A percentile compares a stretch with the other conserved stretches of the same genome.
These are phyloP conservation scores for Xiphias gladius DNA, from an alignment of 2,113 vertebrate species.

Conservation along the genomic window DNA sequence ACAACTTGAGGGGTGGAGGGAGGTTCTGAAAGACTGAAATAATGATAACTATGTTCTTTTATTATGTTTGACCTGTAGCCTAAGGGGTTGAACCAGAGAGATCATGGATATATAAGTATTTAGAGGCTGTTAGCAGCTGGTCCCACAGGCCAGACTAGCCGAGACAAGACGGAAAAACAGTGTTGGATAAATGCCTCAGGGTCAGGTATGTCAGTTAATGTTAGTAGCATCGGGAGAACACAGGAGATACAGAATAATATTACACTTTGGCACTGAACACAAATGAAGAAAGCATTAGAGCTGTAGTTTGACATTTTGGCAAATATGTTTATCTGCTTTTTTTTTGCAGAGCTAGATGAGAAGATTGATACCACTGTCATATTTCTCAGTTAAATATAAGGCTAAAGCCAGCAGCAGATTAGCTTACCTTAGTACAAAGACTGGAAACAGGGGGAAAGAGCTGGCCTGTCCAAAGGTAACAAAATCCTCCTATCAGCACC, in stretches of 20 bases:
- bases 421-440: not conserved
- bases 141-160: constrained; percentile 51
- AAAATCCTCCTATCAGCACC: not conserved
- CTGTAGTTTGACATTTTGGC: not conserved
- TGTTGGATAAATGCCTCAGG: constrained; percentile 18
- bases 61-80: constrained; percentile 21
- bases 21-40: constrained; percentile 12
- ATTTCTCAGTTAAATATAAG: not conserved
- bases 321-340: not conserved
- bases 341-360: not conserved
- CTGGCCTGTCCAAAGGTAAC: not conserved
- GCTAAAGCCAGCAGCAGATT: not conserved
- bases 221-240: not conserved
- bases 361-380: not conserved
- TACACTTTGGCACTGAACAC: not conserved
- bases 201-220: constrained; percentile 29
- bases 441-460: not conserved
- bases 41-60: constrained; percentile 47
- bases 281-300: not conserved
- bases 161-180: constrained; percentile 32
- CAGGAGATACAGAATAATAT: not conserved
- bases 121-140: constrained; percentile 26
- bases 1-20: constrained; percentile 18
- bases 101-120: constrained; percentile 15
- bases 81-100: constrained; percentile 16